A percentile compares a stretch with the other conserved stretches of the same genome.
These are phyloP conservation scores for Verasper variegatus DNA, from an alignment of 2,113 vertebrate genomes.

Conservation along the genomic window DNA sequence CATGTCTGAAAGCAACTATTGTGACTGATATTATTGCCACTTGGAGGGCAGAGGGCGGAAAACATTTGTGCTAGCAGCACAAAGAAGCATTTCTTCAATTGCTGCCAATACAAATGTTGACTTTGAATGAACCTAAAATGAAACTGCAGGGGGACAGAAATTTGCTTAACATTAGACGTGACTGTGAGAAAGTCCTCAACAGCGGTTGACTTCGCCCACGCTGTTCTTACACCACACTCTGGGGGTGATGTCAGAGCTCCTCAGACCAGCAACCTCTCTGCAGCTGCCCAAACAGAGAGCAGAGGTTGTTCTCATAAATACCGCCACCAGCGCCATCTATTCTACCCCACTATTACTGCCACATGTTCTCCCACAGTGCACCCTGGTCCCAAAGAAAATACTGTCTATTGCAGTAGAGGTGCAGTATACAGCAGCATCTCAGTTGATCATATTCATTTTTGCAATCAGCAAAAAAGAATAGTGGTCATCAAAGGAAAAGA, in stretches of 20 bases:
- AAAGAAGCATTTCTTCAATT: not conserved
- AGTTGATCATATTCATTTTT: constrained; percentile 13
- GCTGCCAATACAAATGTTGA: constrained; percentile 36
- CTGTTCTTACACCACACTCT: constrained; percentile 36
- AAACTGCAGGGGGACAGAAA: constrained; percentile 1
- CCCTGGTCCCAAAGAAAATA: not conserved
- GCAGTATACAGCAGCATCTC: constrained; percentile 11
- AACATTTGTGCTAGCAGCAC: constrained; percentile 9
- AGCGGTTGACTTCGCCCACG: constrained; percentile 30
- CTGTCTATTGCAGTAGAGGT: not conserved
- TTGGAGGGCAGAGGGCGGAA: constrained; percentile 10
- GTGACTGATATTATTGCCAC: not conserved
- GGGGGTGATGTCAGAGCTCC: constrained; percentile 62
- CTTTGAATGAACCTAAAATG: constrained; percentile 36
- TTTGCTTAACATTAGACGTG: constrained; percentile 33
- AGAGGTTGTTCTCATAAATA: constrained; percentile 62
- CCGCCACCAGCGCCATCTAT: constrained; percentile 40
- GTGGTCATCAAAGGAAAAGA: not conserved
- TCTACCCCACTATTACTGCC: constrained; percentile 58
- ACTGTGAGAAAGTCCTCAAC: constrained; percentile 56
- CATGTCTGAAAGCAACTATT: not conserved
- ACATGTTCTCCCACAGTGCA: constrained; percentile 44
- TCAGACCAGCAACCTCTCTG: constrained; percentile 48
- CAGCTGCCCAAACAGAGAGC: constrained; percentile 77
- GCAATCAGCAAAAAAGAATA: constrained; percentile 20